Evolutionary conservation across 1,140 invertebrate genomes (phyloP).

Genomic region (Pogonus chalceus): DNA sequence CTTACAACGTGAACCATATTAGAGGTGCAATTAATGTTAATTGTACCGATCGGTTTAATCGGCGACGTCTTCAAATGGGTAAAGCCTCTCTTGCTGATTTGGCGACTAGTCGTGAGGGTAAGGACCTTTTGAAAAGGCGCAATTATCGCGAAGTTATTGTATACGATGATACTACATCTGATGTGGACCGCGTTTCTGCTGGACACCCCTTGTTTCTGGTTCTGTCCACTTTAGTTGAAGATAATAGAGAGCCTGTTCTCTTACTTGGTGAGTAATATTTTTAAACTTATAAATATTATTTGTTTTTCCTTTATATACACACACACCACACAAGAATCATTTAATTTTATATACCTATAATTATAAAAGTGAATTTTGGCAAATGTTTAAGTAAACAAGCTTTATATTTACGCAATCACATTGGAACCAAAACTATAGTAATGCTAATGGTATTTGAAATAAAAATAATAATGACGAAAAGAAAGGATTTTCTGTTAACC

Average conservation of each 20-base stretch:
- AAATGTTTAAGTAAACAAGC: too few species aligned
- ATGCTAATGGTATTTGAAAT: too few species aligned
- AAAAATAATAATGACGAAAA: too few species aligned
- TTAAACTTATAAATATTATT: too few species aligned
- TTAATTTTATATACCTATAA: too few species aligned
- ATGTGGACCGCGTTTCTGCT: constrained; percentile 46
- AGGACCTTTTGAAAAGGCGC: constrained; percentile 49
- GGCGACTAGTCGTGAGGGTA: constrained; percentile 50
- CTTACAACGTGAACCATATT: constrained; percentile 62
- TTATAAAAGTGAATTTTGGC: too few species aligned
- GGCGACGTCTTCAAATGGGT: constrained; percentile 55
- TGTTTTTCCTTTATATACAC: too few species aligned
- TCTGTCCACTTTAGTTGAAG: constrained; percentile 55
- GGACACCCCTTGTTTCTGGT: constrained; percentile 57
- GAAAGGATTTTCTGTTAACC: too few species aligned
- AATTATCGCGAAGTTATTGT: constrained; percentile 52
- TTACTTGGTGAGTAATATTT: constrained; percentile 53
- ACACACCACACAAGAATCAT: too few species aligned
- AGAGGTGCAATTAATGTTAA: constrained; percentile 64
- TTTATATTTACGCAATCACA: too few species aligned
- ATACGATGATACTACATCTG: constrained; percentile 57
- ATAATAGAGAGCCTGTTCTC: constrained; percentile 56
- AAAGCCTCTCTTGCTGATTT: constrained; percentile 57
- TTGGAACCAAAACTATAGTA: too few species aligned
- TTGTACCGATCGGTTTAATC: constrained; percentile 63